phyloP scores from a whole-genome alignment of 2,797 vertebrate genomes.

The Chaetodon trifasciatus region DNA sequence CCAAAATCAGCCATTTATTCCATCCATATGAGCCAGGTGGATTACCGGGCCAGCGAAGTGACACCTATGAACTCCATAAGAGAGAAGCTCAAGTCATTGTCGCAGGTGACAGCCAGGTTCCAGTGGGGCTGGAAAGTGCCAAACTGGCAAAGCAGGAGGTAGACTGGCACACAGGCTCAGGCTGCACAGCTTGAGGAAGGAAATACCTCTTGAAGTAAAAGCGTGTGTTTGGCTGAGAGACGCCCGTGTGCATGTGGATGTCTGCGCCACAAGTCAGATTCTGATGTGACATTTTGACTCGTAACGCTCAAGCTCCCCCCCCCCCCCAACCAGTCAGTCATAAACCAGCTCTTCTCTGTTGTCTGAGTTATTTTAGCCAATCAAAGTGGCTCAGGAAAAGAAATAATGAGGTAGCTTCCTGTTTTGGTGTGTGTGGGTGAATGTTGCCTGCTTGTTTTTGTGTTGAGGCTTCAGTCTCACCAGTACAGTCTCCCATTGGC shows the following conservation, averaged over 20 bases:
- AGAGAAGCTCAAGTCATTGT: slow-evolving; percentile 28
- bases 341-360: slow-evolving; percentile 19
- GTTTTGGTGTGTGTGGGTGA: slow-evolving; percentile 43
- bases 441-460: slow-evolving; percentile 46
- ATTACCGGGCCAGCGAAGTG: slow-evolving; percentile 4
- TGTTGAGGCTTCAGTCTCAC: slow-evolving; percentile 65
- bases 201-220: background rate
- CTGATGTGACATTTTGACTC: slow-evolving; percentile 30
- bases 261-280: slow-evolving; percentile 16
- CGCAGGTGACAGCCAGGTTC: slow-evolving; percentile 39
- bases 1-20: background rate
- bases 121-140: slow-evolving; percentile 21
- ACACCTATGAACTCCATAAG: slow-evolving; percentile 2
- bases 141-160: slow-evolving; percentile 26
- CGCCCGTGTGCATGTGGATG: background rate
- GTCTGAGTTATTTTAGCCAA: background rate
- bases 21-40: background rate
- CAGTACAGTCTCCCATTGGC: slow-evolving; percentile 92
- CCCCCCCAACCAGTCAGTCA: background rate
- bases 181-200: slow-evolving; percentile 30
- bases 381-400: slow-evolving; percentile 10
- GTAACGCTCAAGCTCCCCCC: slow-evolving; percentile 20
- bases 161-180: slow-evolving; percentile 6
- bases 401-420: slow-evolving; percentile 33
- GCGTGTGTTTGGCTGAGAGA: slow-evolving; percentile 21